These are phyloP conservation scores for Pandion haliaetus DNA, from an alignment of 2,113 vertebrate species.

Conservation along the genomic window DNA sequence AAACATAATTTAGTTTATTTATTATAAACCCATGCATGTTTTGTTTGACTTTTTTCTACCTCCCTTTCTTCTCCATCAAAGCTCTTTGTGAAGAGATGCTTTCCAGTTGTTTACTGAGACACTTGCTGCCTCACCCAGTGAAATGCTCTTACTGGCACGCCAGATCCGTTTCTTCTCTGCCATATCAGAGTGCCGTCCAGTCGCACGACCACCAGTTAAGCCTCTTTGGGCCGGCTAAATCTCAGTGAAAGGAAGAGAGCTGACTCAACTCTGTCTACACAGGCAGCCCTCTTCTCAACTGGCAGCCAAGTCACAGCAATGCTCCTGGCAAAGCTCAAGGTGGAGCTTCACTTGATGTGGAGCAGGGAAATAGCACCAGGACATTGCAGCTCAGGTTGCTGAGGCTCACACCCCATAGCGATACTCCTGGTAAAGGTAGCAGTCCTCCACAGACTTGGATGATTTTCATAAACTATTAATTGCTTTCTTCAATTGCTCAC, in stretches of 20 bases:
- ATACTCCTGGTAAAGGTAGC: neutral
- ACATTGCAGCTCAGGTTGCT: neutral
- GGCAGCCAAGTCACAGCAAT: neutral
- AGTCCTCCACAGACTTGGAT: neutral
- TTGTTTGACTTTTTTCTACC: neutral
- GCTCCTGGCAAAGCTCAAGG: neutral
- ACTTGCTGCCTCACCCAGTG: neutral
- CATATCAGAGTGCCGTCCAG: neutral
- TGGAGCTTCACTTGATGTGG: neutral
- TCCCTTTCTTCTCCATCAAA: conserved; percentile 6
- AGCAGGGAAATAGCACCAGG: neutral
- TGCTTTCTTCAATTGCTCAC: neutral
- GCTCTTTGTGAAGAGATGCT: neutral
- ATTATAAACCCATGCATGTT: neutral
- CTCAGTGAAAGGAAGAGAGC: neutral
- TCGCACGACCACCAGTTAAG: neutral
- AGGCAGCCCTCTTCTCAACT: neutral
- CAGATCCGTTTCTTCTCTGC: neutral
- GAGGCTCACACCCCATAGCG: neutral
- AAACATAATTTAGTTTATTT: conserved; percentile 37
- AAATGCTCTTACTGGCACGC: neutral
- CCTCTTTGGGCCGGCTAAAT: neutral
- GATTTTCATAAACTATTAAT: neutral
- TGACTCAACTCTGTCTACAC: neutral
- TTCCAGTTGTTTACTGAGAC: neutral